Evolutionary conservation across 2,888 invertebrate species (phyloP), one percentile per base, ranked within the genome.

Genomic region (Thecocarcelia acutangulata): DNA sequence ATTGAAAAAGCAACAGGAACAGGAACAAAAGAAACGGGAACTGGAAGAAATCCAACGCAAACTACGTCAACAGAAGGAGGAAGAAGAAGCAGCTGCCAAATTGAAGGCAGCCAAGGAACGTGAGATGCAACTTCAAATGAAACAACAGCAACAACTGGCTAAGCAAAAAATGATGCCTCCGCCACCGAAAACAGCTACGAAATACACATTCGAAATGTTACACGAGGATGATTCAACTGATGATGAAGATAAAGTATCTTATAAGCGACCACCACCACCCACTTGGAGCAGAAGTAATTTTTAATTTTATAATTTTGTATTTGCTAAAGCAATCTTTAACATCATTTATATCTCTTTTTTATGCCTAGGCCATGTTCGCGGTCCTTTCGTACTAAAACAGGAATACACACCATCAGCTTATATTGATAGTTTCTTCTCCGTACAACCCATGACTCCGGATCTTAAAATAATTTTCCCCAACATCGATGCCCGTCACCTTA

Each of bases 381-480:
- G 89, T 58, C 82, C 84, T 0, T 90, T 90, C 56, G 91, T 94
- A 50, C 79, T 83, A 0, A 85, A 91, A 59, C 94, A 94, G 85
- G 87, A 91, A 17, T 87, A 87, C 61, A 85, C 93, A 17, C 86
- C 90, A 0, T 84, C 90, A 0, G 84, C 86, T 24, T 89, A 91
- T 78, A 90, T 94, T 50, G 93, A 93, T 87, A 91, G 91, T 28
- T 92, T 94, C 88, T 95, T 94, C 91, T 92, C 92, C 1, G 92
- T 93, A 81, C 92, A 93, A 80, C 92, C 92, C 72, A 92, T 93
- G 88, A 92, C 93, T 2, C 94, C 94, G 0, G 94, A 95, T 92
- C 91, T 96, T 80, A 90, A 92, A 73, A 92, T 92, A 81, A 92
- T 96, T 59, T 96, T 96, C 91, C 93, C 94, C 44, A 90, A 91